Evolutionary conservation across 2,888 invertebrate species (phyloP).

Genomic region (Cremastinae sp.): DNA sequence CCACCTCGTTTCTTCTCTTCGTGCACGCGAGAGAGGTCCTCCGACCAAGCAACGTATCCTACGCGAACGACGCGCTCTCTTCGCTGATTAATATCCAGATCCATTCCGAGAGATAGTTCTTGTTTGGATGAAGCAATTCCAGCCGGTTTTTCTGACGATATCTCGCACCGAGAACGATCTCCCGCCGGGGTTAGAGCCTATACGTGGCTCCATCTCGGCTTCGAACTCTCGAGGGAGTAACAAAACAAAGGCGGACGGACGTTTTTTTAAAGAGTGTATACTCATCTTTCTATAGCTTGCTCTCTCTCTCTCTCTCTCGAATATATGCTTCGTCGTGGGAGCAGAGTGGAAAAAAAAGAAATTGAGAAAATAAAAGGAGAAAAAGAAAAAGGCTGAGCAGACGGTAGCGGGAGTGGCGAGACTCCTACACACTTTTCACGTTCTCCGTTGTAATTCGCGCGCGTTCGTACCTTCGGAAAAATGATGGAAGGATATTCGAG

Average conservation of each 20-base stretch:
- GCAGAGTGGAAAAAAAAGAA: too few species aligned
- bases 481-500: constrained; percentile 56
- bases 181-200: constrained; percentile 46
- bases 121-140: constrained; percentile 78
- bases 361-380: too few species aligned
- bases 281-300: too few species aligned
- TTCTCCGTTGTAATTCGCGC: too few species aligned
- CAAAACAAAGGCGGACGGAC: constrained; percentile 7
- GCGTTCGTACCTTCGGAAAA: constrained; percentile 41
- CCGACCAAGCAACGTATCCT: constrained; percentile 32
- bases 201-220: constrained; percentile 54
- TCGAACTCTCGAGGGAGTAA: constrained; percentile 31
- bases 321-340: too few species aligned
- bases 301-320: too few species aligned
- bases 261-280: too few species aligned
- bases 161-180: constrained; percentile 68
- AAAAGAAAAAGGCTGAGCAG: too few species aligned
- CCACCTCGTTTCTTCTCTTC: constrained; percentile 58
- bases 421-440: neutral
- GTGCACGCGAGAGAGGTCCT: constrained; percentile 52
- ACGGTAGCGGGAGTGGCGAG: too few species aligned
- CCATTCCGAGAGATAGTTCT: constrained; percentile 73
- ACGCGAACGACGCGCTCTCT: constrained; percentile 60
- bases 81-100: constrained; percentile 77
- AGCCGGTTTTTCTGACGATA: constrained; percentile 75